Evolutionary conservation across 2,888 invertebrate genomes (phyloP), one percentile per base, ranked within the genome.

Genomic region (Thysanoteuthis rhombus): DNA sequence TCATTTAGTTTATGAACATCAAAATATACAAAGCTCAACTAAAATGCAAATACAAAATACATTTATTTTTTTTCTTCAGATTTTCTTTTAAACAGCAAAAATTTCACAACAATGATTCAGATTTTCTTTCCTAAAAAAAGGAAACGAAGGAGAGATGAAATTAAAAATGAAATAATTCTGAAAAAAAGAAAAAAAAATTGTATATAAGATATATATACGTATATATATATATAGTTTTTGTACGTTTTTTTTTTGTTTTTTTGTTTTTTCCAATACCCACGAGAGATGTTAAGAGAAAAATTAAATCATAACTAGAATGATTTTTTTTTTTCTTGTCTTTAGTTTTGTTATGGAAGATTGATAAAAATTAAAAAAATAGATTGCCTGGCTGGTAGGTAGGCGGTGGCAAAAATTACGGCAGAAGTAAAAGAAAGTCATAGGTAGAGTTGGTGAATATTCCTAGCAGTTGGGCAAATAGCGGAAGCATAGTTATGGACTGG

Each of bases 11-110:
- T 45, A 92, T 92, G n/a, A 42, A 92, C 91, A 92, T 92, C 91
- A 40, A 92, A 92, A 92, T 92, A 92, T 92, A 92, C 42, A 92
- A 92, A 92, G 42, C 91, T 92, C n/a, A 42, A 92, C 91, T 92
- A 92, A 92, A 92, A 75, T 36, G 36, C 75, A n/a, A 75, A n/a
- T 75, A 75, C 75, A 90, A 92, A 92, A 92, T 40, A 92, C 40
- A 40, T 92, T 42, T 39, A 91, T 42, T 92, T n/a, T n/a, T 75
- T 75, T n/a, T 12, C 1, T 75, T 42, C 42, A 28, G 22, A 42
- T 42, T 42, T 91, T 91, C 40, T 91, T 92, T 42, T 42, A 92
- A 92, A 92, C 42, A 42, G 42, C 91, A 42, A 42, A 91, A 42
- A 40, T 92, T 40, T 92, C n/a, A 92, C 91, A 92, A 92, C 91